These are phyloP conservation scores for Diceros bicornis DNA, from an alignment of 2,797 vertebrate genomes.

Conservation along the genomic window DNA sequence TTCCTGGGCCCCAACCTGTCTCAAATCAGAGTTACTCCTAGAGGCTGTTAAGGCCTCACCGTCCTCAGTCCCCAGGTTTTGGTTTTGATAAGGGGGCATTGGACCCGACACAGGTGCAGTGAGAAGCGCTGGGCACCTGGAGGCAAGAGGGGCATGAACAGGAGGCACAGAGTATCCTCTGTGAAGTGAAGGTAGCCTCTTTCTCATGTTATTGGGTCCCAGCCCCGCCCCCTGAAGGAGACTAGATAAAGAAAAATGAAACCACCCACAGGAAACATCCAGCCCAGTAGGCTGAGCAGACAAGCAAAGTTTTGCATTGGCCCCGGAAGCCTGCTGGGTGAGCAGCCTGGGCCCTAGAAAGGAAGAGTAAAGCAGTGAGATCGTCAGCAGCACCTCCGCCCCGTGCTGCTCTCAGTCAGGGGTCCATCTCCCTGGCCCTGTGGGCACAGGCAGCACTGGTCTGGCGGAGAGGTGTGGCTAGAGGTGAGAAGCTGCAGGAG, in stretches of 20 bases:
- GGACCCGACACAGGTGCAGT: rapidly evolving
- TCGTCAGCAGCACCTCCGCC: background rate
- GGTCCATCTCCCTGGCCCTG: background rate
- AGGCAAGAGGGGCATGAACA: background rate
- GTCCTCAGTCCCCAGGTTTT: background rate
- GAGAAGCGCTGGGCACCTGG: background rate
- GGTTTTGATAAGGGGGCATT: background rate
- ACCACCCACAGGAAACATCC: constrained; percentile 67
- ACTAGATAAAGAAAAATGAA: constrained; percentile 37
- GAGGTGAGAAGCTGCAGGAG: background rate
- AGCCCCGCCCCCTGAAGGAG: background rate
- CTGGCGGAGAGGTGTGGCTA: rapidly evolving
- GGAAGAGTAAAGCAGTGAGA: background rate
- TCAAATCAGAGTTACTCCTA: background rate
- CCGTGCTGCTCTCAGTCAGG: background rate
- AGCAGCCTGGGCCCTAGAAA: background rate
- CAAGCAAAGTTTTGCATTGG: background rate
- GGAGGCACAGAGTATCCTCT: background rate
- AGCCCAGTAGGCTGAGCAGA: background rate
- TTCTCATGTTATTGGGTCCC: background rate
- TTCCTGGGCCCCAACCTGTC: background rate
- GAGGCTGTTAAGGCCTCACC: background rate
- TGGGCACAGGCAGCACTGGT: background rate
- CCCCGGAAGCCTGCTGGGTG: background rate
- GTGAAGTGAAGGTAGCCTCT: background rate